Base-by-base conservation (phyloP, 1,140 invertebrate genomes). In the Drosophila athabasca region DNA sequence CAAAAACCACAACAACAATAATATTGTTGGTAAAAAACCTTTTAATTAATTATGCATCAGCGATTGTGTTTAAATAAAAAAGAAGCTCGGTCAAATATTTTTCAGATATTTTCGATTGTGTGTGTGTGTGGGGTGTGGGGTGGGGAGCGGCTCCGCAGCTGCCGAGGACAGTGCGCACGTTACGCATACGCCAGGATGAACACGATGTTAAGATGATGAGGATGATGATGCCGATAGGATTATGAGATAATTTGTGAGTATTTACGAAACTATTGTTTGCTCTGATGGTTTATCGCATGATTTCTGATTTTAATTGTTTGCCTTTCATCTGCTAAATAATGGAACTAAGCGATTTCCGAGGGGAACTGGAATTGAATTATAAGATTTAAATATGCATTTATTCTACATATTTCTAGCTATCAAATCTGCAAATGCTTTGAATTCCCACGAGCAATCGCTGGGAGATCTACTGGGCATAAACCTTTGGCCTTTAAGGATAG, bases 21-120 rank as follows among this genome's bases (percentile, higher is more conserved):
- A 58, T 66, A 69, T 69, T 49, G 66, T 35, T 35, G 31, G 31
- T 8, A 39, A 52, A 76, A 79, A 79, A 82, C 75, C 83, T 76
- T 83, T 88, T 83, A 88, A 88, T 88, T 88, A 88, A 88, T 88
- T 88, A 88, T 88, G 83, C 83, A 88, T 88, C 83, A 89, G 84
- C 72, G 84, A 88, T 88, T 88, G 79, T 65, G 83, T 76, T 88
- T 79, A 88, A 87, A 87, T 88, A 79, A 88, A 88, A 70, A 88
- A 67, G 65, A 77, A 75, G 61, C 58, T 62, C 78, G 62, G 62
- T 72, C 79, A 79, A 78, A 82, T 79, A 69, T 70, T 58, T 64
- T 43, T 57, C 50, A 66, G 64, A 65, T 55, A 76, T 70, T 59
- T 62, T 39, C 46, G 35, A 35, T 11, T 68, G 48, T 74, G 44